phyloP scores from a whole-genome alignment of 2,797 vertebrate species.

The Falco berigora region DNA sequence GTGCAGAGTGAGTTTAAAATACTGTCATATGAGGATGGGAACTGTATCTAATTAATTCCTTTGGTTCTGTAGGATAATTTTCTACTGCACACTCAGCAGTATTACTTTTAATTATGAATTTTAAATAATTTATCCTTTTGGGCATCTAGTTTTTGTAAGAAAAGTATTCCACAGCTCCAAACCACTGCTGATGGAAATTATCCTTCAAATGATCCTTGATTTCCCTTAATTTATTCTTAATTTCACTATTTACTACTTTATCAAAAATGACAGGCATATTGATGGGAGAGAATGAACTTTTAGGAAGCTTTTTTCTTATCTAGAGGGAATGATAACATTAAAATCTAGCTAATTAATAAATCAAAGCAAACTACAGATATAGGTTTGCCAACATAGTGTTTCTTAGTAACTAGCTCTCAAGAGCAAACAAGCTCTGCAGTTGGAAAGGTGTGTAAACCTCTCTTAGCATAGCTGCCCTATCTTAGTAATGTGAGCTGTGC shows the following conservation, averaged over 20 bases:
- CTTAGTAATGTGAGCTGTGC: background rate
- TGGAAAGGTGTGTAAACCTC: background rate
- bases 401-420: background rate
- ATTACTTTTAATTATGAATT: background rate
- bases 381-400: background rate
- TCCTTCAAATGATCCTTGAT: background rate
- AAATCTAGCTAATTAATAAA: background rate
- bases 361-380: background rate
- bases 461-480: background rate
- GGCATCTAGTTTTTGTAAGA: background rate
- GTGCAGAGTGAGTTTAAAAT: background rate
- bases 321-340: background rate
- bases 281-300: background rate
- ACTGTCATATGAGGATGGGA: background rate
- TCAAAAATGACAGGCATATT: background rate
- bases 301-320: background rate
- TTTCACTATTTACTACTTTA: background rate
- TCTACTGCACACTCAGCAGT: background rate
- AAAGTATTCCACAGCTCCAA: background rate
- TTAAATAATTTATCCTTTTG: background rate
- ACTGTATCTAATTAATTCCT: background rate
- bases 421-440: background rate
- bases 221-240: background rate
- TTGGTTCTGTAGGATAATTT: background rate
- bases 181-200: background rate